Evolutionary conservation across 2,888 invertebrate species (phyloP), one percentile per base, ranked within the genome.

Genomic region (Steinernema hermaphroditum): DNA sequence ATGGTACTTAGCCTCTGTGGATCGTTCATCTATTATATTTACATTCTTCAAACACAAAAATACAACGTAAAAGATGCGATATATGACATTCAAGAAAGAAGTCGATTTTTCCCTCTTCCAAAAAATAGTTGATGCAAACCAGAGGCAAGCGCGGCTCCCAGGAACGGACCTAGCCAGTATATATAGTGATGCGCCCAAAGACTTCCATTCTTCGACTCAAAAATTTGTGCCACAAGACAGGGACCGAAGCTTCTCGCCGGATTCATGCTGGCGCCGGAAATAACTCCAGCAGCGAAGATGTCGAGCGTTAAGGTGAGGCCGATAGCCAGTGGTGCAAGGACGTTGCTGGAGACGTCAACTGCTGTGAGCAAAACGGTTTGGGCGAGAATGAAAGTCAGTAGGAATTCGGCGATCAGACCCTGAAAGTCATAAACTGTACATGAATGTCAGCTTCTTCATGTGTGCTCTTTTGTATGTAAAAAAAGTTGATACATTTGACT

Each of bases 191-290:
- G 74, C n/a, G 73, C 57, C 82, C 83, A 83, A 24, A 46, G 2
- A n/a, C 6, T 37, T 12, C 62, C 16, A n/a, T 6, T 19, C n/a
- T 37, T 8, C 12, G 19, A 19, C 62, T 24, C 41, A 62, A 77
- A 80, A n/a, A 76, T 54, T 8, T 72, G 43, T 12, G 74, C 75
- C 16, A 72, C 75, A n/a, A 87, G 78, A 19, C 87, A 86, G 14
- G 88, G 88, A 0, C 88, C 88, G 69, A 88, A 84, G 57, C 85
- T 86, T 44, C 88, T 80, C 19, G 88, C 88, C 6, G 88, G 88
- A 75, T 88, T 88, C 87, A 88, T 87, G 24, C 86, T 87, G 0
- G 87, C 88, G 12, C 88, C 88, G 14, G 86, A 86, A 1, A 86
- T 77, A 22, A 75, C 62, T 1, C 81, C 85, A 0, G 83, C 87